Percentiles rank a stretch among this genome's conserved stretches.
Conservation (phyloP, 2,888 invertebrate genomes). For the Tiphia femorata region DNA sequence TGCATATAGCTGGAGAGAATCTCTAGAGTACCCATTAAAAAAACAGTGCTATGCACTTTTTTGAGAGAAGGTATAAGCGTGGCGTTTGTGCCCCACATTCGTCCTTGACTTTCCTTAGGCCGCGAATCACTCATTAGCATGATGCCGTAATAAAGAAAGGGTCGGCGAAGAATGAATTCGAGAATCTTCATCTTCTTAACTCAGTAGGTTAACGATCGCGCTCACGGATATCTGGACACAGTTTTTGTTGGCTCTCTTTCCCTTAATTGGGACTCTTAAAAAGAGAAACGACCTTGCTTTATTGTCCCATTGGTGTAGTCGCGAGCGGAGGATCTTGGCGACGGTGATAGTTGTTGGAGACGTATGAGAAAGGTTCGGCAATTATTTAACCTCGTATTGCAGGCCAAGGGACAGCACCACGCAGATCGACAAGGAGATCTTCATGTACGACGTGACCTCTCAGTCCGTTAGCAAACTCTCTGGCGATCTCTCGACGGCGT, state of each 20-base stretch:
- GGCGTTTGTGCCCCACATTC: too few relatives aligned
- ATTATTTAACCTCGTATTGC: conserved; percentile 45
- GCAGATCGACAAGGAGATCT: conserved; percentile 82
- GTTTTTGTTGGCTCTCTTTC: not conserved
- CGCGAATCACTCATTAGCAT: too few relatives aligned
- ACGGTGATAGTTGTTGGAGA: not conserved
- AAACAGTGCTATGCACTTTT: too few relatives aligned
- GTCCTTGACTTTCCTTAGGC: too few relatives aligned
- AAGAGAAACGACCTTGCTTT: conserved; percentile 2
- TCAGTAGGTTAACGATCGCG: not conserved
- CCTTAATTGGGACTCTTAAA: not conserved
- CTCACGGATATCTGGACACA: not conserved
- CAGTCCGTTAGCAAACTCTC: conserved; percentile 82
- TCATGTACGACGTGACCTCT: conserved; percentile 86
- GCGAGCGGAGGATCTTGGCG: too few relatives aligned
- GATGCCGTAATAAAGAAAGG: too few relatives aligned
- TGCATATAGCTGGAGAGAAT: too few relatives aligned
- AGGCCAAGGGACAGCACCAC: conserved; percentile 69
- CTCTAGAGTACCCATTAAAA: too few relatives aligned
- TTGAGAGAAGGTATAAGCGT: too few relatives aligned
- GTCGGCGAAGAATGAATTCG: too few relatives aligned
- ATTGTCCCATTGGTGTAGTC: conserved; percentile 7
- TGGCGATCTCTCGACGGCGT: conserved; percentile 86
- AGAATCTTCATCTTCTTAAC: too few relatives aligned
- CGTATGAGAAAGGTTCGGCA: not conserved